Evolutionary conservation across 2,113 vertebrate genomes (phyloP).

Genomic region (Leptocoma aspasia): DNA sequence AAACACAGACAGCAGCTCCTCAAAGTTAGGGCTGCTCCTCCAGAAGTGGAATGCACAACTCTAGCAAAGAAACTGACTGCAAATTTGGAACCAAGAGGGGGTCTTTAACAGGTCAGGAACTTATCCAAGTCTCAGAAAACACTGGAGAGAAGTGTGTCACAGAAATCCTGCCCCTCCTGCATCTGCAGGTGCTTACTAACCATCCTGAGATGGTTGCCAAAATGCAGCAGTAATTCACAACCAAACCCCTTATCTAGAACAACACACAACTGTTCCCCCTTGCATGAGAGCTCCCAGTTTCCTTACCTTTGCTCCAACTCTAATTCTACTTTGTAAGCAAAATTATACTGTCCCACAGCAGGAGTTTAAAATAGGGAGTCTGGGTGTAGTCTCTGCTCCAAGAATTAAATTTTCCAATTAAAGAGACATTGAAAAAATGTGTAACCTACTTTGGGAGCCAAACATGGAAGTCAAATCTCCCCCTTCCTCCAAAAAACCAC

Average conservation of each 20-base stretch:
- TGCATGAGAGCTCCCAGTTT: not conserved
- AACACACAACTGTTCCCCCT: not conserved
- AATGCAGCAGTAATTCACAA: not conserved
- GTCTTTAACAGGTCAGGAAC: not conserved
- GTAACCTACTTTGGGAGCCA: not conserved
- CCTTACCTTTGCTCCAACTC: not conserved
- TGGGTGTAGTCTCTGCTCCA: not conserved
- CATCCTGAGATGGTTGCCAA: not conserved
- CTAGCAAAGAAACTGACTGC: not conserved
- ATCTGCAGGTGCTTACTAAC: not conserved
- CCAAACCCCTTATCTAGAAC: not conserved
- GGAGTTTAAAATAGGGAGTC: not conserved
- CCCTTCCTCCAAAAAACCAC: not conserved
- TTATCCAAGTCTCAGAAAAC: not conserved
- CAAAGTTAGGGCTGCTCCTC: not conserved
- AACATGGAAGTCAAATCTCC: not conserved
- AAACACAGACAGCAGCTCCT: not conserved
- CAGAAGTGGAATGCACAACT: not conserved
- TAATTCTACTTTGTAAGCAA: not conserved
- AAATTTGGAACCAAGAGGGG: not conserved
- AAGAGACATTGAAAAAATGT: not conserved
- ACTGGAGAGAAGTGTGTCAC: not conserved
- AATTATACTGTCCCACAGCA: not conserved
- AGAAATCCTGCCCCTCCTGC: not conserved
- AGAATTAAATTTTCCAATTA: not conserved